Evolutionary conservation across 2,888 invertebrate genomes (phyloP).

Genomic region (Nemoura dubitans): DNA sequence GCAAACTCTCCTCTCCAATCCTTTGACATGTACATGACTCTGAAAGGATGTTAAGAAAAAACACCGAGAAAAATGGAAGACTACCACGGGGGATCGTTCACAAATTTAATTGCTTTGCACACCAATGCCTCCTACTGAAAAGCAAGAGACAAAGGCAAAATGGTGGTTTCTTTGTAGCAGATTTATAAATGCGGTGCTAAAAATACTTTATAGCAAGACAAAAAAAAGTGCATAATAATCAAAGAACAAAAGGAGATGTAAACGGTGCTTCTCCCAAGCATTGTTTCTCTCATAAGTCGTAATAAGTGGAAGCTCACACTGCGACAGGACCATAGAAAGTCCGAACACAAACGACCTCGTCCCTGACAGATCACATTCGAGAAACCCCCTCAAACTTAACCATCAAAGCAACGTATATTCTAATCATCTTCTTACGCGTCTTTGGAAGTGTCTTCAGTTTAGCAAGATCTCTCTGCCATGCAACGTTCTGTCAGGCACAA

Average conservation of each 20-base stretch:
- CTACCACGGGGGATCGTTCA: neutral
- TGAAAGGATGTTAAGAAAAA: neutral
- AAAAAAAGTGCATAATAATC: no score
- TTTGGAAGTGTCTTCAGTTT: neutral
- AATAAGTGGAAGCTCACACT: no score
- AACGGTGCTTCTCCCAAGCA: no score
- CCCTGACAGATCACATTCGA: no score
- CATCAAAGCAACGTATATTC: neutral
- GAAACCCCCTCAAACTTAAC: neutral
- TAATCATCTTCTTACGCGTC: neutral
- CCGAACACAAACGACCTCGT: no score
- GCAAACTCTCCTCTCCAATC: neutral
- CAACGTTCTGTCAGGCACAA: neutral
- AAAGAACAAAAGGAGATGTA: no score
- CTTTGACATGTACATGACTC: neutral
- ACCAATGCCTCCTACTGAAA: neutral
- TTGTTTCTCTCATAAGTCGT: no score
- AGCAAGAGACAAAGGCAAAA: neutral
- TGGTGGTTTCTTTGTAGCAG: neutral
- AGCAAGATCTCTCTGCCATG: neutral
- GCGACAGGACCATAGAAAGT: no score
- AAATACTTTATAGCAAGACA: no score
- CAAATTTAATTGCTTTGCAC: constrained; percentile 12
- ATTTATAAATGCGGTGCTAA: no score
- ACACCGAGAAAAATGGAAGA: neutral